Base-by-base conservation (phyloP, 2,113 vertebrate genomes). In the Alaudala cheleensis region DNA sequence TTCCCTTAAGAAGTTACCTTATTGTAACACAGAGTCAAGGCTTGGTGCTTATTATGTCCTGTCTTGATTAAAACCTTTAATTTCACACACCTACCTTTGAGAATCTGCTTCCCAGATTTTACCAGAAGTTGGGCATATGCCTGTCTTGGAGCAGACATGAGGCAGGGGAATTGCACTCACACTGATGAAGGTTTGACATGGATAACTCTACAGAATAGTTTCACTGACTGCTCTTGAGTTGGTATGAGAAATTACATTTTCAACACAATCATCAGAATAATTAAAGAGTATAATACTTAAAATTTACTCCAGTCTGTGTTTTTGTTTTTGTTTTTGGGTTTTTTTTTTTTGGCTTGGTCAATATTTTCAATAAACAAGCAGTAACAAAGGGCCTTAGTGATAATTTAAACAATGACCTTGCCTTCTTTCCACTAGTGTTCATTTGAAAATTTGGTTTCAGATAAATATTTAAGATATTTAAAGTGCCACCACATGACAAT, bases 191-290 rank as follows among this genome's bases (percentile, higher is more conserved):
- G 22, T 9, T 45, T 4, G 3, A 69, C 44, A 56, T 6, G 6
- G 5, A 20, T 15, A 39, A 25, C 4, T 53, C 25, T 34, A 29
- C 24, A 49, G 9, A 6, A 28, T 14, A 42, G 3, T 61, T 80
- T 14, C 18, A 49, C 8, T 23, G 19, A 28, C 13, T n/a, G 6
- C 11, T 9, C 34, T 58, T 51, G 2, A 0, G 5, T 1, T 81
- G 8, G 8, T 62, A 21, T 31, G 28, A 37, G 2, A 73, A 47
- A 17, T 86, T 14, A 42, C 6, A 16, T 33, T 86, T 72, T 61
- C 28, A 51, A 17, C 34, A 33, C 5, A 50, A 17, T 34, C 16
- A 51, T 16, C 12, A 61, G 12, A 84, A 58, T 0, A 67, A 22
- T 73, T 19, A 56, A 81, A 33, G 1, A 31, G 14, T 20, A 11